Evolutionary conservation across 2,797 vertebrate genomes (phyloP).

Genomic region (Ceyx erithaca): DNA sequence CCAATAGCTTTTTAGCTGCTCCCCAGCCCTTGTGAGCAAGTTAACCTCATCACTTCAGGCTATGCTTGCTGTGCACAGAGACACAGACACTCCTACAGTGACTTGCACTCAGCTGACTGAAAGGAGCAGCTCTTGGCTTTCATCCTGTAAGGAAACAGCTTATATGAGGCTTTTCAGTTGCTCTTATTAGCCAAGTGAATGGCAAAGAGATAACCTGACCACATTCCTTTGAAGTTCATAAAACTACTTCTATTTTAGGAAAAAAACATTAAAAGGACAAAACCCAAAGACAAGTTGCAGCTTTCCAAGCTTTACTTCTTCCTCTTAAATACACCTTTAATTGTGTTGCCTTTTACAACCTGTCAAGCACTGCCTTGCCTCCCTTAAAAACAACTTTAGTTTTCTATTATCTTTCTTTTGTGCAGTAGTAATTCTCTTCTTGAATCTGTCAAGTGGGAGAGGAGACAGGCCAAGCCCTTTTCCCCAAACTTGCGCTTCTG

Average conservation of each 20-base stretch:
- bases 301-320: background rate
- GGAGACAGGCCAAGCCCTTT: background rate
- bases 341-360: background rate
- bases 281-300: background rate
- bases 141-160: background rate
- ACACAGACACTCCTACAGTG: background rate
- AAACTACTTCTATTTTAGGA: background rate
- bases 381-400: background rate
- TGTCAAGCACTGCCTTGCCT: background rate
- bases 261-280: background rate
- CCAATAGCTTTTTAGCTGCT: too few relatives aligned
- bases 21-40: background rate
- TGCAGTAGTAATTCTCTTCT: background rate
- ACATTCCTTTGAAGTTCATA: background rate
- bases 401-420: background rate
- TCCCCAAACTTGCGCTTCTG: background rate
- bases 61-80: background rate
- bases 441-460: background rate
- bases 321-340: background rate
- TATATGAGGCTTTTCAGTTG: background rate
- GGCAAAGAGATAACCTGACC: background rate
- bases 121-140: background rate
- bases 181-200: background rate
- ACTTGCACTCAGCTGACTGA: background rate
- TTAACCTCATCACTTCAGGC: background rate